Evolutionary conservation across 2,888 invertebrate species (phyloP).

Genomic region (Cistogaster globosa): DNA sequence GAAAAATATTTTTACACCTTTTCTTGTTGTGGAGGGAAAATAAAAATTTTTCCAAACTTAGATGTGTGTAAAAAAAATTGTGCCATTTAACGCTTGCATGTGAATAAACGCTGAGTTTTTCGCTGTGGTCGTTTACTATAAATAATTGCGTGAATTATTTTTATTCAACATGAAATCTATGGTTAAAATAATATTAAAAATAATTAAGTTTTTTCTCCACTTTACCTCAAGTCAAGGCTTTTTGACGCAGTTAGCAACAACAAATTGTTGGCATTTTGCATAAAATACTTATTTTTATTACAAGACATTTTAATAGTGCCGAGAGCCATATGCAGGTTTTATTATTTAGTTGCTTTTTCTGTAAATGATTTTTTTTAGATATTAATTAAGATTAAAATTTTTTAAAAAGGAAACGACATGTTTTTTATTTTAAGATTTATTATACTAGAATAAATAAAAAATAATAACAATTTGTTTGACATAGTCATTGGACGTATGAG

Average conservation of each 20-base stretch:
- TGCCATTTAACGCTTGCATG: not conserved
- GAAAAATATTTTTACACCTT: too few species aligned
- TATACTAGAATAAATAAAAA: not conserved
- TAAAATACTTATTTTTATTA: constrained; percentile 55
- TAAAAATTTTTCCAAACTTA: not conserved
- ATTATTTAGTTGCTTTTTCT: not conserved
- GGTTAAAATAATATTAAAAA: constrained; percentile 41
- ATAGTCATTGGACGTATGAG: constrained; percentile 39
- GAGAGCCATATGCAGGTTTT: constrained; percentile 27
- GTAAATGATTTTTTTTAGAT: constrained; percentile 56
- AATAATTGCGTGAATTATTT: constrained; percentile 73
- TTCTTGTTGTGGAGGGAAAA: not conserved
- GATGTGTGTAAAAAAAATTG: not conserved
- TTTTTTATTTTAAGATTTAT: constrained; percentile 18
- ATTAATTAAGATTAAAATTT: constrained; percentile 51
- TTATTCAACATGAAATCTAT: constrained; percentile 68
- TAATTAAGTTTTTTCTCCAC: constrained; percentile 8
- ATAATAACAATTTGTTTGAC: constrained; percentile 1
- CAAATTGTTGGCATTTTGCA: not conserved
- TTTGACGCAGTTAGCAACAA: constrained; percentile 43
- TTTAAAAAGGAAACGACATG: constrained; percentile 20
- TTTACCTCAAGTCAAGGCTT: constrained; percentile 36
- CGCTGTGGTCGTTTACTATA: constrained; percentile 58
- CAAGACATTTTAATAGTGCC: constrained; percentile 63
- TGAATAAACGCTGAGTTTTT: constrained; percentile 21